phyloP scores from a whole-genome alignment of 2,797 vertebrate species.

The Diplodus puntazzo region DNA sequence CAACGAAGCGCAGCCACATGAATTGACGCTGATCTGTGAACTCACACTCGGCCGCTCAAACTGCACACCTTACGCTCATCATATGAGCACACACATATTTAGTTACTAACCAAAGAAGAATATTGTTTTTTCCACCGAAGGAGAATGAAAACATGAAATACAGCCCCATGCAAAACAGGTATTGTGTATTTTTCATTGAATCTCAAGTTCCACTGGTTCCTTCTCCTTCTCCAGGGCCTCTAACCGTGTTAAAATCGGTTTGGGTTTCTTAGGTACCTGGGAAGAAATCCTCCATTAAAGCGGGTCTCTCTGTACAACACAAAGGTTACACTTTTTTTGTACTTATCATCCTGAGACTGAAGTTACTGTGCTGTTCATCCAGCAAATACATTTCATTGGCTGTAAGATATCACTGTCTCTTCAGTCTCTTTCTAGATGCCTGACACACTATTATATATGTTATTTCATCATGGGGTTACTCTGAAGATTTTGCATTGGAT shows the following conservation, averaged over 20 bases:
- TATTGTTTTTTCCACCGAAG: conserved; percentile 28
- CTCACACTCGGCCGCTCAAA: conserved; percentile 1
- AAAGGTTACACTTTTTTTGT: too few relatives aligned
- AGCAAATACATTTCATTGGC: too few relatives aligned
- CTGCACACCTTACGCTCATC: conserved; percentile 17
- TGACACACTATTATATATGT: too few relatives aligned
- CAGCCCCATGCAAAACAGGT: conserved; percentile 11
- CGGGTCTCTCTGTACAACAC: background rate
- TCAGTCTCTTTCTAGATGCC: too few relatives aligned
- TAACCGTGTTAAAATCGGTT: conserved; percentile 41
- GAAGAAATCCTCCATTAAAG: conserved; percentile 31
- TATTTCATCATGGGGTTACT: too few relatives aligned
- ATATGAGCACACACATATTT: conserved; percentile 13
- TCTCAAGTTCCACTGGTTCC: conserved; percentile 52
- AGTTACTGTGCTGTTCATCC: too few relatives aligned
- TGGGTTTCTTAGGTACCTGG: conserved; percentile 38
- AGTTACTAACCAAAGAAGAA: conserved; percentile 24
- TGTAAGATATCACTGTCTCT: too few relatives aligned
- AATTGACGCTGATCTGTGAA: background rate
- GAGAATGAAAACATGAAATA: conserved; percentile 38
- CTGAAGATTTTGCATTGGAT: too few relatives aligned
- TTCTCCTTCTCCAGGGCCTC: conserved; percentile 48
- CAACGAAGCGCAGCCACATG: background rate
- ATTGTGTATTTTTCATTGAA: conserved; percentile 60
- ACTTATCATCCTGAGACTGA: too few relatives aligned